Base-by-base conservation (phyloP, 2,888 invertebrate genomes). In the Bombyx huttoni region DNA sequence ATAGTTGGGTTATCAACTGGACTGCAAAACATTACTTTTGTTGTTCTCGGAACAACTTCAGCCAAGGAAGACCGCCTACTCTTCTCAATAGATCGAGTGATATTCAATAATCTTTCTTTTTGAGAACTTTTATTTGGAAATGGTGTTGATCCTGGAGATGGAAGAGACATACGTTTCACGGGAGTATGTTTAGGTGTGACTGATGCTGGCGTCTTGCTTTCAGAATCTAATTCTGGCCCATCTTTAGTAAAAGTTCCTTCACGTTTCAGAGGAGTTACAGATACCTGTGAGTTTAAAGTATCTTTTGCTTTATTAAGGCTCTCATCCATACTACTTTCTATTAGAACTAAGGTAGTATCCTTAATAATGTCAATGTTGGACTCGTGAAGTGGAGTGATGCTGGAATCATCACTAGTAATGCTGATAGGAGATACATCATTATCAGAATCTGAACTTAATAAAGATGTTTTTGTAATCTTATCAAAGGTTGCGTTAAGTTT, bases 211-310 rank as follows among this genome's bases (percentile, higher is more conserved):
- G 33, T 14, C 8, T 59, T 54, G n/a, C 7, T 52, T 24, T 24
- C 24, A 24, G 24, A 24, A 24, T 24, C 24, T 24, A 53, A 40
- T 40, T 70, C 70, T 0, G 79, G 63, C 13, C 58, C 59, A 0
- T 87, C 84, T 60, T 81, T 87, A 0, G 83, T 87, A 48, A 82
- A 89, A 1, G 88, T 89, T 0, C 81, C 82, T 63, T 88, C 87
- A 33, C 86, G 65, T 66, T 76, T 78, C 2, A 84, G 55, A 1
- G 77, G 75, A 48, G 78, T 75, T 3, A 63, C 56, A 9, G 51
- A 33, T 8, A 54, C 52, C 51, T 52, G 49, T 7, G 46, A 34
- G 7, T 40, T 52, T 34, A n/a, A 49, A n/a, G 52, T 46, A 34
- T 52, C 55, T n/a, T 8, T 8, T 5, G 57, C 56, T 0, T 58